phyloP scores from a whole-genome alignment of 2,797 vertebrate species.

The Saxicola maurus region DNA sequence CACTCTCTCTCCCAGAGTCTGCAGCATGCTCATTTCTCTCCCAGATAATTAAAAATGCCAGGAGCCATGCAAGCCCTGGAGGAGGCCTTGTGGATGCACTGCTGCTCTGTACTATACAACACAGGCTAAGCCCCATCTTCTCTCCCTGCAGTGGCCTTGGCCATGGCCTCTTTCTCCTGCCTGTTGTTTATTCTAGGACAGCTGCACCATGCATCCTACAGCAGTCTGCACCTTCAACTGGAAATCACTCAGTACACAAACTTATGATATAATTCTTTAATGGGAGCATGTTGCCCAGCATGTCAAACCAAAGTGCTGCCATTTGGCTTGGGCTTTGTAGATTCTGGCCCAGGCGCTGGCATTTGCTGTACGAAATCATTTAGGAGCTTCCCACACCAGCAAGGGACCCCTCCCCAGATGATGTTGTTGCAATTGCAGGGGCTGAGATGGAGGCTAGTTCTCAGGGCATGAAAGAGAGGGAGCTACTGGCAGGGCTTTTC shows the following conservation, averaged over 20 bases:
- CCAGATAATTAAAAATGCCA: neutral
- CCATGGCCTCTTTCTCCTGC: neutral
- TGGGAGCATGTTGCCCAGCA: fast-evolving
- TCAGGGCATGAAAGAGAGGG: neutral
- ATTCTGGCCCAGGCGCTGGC: neutral
- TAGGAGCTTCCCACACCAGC: neutral
- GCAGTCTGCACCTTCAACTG: neutral
- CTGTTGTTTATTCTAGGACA: neutral
- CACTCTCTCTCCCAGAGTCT: neutral
- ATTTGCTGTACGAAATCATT: neutral
- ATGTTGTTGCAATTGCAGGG: neutral
- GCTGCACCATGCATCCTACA: neutral
- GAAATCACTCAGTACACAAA: neutral
- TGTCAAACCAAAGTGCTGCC: neutral
- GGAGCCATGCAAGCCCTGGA: neutral
- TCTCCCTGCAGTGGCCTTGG: neutral
- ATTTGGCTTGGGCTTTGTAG: neutral
- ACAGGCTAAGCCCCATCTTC: neutral
- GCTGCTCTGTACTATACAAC: neutral
- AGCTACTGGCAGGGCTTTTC: neutral
- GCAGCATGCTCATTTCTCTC: neutral
- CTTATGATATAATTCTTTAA: neutral
- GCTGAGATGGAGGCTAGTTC: neutral
- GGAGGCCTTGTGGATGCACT: neutral
- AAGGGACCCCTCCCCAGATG: fast-evolving